A percentile compares a stretch with the other conserved stretches of the same genome.
Evolutionary conservation across 2,888 invertebrate species (phyloP).

Genomic region (Calameuta pallipes): DNA sequence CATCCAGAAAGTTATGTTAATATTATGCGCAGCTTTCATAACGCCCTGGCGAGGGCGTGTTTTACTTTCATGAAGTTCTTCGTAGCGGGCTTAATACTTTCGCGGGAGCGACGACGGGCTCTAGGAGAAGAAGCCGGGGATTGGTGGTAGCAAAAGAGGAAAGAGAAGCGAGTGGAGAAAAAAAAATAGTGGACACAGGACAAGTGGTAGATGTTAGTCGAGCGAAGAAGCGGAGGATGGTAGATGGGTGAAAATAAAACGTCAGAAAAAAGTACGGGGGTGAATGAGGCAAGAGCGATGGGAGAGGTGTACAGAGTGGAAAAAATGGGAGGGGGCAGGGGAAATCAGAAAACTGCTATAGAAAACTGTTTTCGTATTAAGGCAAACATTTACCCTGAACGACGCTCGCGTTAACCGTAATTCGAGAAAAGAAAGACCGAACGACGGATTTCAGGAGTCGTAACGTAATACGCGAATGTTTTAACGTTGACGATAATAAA

Average conservation of each 20-base stretch:
- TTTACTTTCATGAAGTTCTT: slow-evolving; percentile 53
- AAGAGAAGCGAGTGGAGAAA: background rate
- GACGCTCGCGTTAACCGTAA: background rate
- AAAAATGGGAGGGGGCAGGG: too few species aligned
- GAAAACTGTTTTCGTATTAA: background rate
- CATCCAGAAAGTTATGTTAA: slow-evolving; percentile 45
- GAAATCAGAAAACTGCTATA: background rate
- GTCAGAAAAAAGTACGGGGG: background rate
- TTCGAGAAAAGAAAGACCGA: background rate
- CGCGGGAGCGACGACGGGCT: background rate
- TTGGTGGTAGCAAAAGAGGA: slow-evolving; percentile 24
- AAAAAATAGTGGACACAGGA: background rate
- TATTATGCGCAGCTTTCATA: slow-evolving; percentile 47
- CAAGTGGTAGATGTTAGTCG: background rate
- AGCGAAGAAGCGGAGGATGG: too few species aligned
- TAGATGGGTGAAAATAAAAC: background rate
- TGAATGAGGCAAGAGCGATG: background rate
- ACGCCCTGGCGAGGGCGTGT: slow-evolving; percentile 36
- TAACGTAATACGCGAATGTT: background rate
- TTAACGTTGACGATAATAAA: background rate
- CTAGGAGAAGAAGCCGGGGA: background rate
- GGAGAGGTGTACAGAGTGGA: too few species aligned
- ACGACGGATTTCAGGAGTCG: background rate
- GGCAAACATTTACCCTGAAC: background rate
- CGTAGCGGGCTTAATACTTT: slow-evolving; percentile 39